Base-by-base conservation (phyloP, 2,888 invertebrate genomes). In the Cyclophora albipunctata region DNA sequence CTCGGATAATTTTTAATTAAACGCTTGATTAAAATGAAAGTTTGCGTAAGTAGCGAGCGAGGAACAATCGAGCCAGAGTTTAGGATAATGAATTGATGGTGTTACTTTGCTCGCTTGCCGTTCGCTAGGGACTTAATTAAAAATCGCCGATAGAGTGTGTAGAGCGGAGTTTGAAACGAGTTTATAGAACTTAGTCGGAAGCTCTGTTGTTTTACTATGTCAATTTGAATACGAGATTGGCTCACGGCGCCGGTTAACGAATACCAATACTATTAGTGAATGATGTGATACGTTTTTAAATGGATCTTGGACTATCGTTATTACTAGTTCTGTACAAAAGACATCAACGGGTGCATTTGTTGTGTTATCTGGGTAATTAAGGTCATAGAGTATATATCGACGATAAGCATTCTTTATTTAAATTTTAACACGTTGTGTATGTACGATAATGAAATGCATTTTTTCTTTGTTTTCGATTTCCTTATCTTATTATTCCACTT, bases 11-110 rank as follows among this genome's bases (percentile, higher is more conserved):
- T 88, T 88, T 88, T 87, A 88, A 88, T 88, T 88, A 88, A 87
- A 88, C 84, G 88, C 86, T 87, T 88, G 88, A 88, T 88, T 87
- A 88, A 88, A 88, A 88, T 88, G 85, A 88, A 87, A 88, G 87
- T 88, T 88, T 86, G 86, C 84, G 83, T 87, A 88, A 88, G 88
- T 88, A 87, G 83, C 86, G 84, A 81, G 80, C 86, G 84, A 79
- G 82, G 83, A 87, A 87, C 86, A 87, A 87, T 88, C 86, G 85
- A 80, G 83, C 78, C 78, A 71, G 86, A 88, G 88, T 87, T 88
- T 87, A 87, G 88, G 86, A 86, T 88, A 88, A 87, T 88, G 87
- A 87, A 88, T 88, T 88, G 86, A 87, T 88, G 86, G 87, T 86
- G 88, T 87, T 86, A 85, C 87, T 84, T 83, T 75, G 83, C 84